phyloP scores from a whole-genome alignment of 1,140 invertebrate species.

The Lucilia cuprina region DNA sequence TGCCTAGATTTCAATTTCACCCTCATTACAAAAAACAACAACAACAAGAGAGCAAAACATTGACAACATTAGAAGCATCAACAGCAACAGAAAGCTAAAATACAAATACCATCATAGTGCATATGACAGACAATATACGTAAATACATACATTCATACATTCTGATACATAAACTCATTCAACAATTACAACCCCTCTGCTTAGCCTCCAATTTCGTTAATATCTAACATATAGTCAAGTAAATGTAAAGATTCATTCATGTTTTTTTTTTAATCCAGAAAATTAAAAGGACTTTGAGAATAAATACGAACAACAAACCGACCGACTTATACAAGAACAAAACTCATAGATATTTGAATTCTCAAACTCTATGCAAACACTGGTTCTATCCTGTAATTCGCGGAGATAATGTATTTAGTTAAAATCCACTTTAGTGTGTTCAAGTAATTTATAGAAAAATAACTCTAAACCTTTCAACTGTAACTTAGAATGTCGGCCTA shows the following conservation, averaged over 20 bases:
- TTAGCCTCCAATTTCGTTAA: not conserved
- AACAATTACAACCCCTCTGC: not conserved
- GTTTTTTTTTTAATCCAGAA: constrained; percentile 23
- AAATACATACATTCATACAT: not conserved
- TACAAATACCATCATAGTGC: constrained; percentile 9
- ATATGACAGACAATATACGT: not conserved
- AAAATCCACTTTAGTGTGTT: too few species aligned
- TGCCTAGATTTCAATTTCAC: constrained; percentile 39
- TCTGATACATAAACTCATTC: not conserved
- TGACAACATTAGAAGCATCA: not conserved
- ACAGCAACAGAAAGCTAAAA: constrained; percentile 1
- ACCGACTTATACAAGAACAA: constrained; percentile 20
- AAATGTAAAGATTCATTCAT: not conserved
- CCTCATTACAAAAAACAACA: constrained; percentile 37
- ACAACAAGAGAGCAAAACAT: not conserved
- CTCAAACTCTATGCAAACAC: too few species aligned
- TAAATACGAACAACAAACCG: constrained; percentile 3
- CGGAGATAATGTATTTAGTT: too few species aligned
- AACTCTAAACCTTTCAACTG: too few species aligned
- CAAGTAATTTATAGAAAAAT: too few species aligned
- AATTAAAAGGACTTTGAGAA: constrained; percentile 22
- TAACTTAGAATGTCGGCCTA: too few species aligned
- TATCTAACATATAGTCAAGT: not conserved
- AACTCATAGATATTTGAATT: not conserved
- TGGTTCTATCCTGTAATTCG: too few species aligned